These are phyloP conservation scores for Tricholaema leucomelas DNA, from an alignment of 2,113 vertebrate genomes.

Conservation along the genomic window DNA sequence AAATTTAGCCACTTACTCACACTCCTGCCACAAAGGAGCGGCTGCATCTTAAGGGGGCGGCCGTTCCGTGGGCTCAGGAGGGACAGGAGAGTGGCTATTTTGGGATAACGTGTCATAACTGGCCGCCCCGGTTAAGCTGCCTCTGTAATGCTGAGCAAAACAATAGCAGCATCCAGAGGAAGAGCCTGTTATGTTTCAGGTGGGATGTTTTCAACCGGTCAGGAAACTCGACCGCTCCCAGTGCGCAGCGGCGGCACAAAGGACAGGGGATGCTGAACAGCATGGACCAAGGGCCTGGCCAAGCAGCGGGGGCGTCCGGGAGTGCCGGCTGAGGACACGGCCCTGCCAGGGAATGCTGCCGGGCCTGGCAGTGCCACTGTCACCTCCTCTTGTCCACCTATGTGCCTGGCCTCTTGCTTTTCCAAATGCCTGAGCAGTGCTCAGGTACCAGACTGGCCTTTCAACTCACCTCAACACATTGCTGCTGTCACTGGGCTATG, in stretches of 20 bases:
- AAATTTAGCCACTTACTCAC: slow-evolving; percentile 78
- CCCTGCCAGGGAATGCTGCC: not conserved
- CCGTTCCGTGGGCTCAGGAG: slow-evolving; percentile 72
- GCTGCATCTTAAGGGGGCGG: slow-evolving; percentile 77
- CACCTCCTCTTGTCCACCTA: not conserved
- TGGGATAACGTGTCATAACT: slow-evolving; percentile 79
- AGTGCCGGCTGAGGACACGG: not conserved
- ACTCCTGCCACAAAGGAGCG: slow-evolving; percentile 74
- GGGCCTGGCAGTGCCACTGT: not conserved
- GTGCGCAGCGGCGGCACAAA: slow-evolving; percentile 73
- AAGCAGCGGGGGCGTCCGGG: slow-evolving; percentile 41
- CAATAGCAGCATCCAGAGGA: slow-evolving; percentile 81
- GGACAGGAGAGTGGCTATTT: slow-evolving; percentile 78
- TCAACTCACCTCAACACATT: rapidly evolving
- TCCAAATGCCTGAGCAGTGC: not conserved
- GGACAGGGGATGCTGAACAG: slow-evolving; percentile 69
- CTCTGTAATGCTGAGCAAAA: slow-evolving; percentile 76
- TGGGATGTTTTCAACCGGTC: slow-evolving; percentile 80
- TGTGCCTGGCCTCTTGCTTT: not conserved
- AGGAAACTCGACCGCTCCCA: slow-evolving; percentile 79
- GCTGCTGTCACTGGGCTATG: not conserved
- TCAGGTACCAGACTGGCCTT: not conserved
- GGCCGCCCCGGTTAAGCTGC: slow-evolving; percentile 72
- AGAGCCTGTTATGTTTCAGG: slow-evolving; percentile 84
- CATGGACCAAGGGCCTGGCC: slow-evolving; percentile 52